Evolutionary conservation across 2,797 vertebrate species (phyloP), one percentile per base, ranked within the genome.

Genomic region (Propithecus perrieri): DNA sequence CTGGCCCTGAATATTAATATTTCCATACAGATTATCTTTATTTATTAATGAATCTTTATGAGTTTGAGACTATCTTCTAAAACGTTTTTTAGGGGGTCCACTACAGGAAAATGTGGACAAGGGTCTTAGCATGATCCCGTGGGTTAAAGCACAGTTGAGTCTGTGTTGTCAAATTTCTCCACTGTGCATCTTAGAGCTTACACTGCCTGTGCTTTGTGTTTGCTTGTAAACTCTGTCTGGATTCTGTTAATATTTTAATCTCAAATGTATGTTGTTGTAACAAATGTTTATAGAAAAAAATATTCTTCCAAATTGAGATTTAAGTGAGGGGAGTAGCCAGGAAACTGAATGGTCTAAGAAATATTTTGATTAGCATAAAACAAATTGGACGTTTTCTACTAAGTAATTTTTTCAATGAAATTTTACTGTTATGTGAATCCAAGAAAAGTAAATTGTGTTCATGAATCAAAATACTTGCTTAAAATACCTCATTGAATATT

Each of bases 361-460:
- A 80, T 61, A 84, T 81, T 98, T 98, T 78, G 50, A 97, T 97
- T 97, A 81, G 74, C 89, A 95, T 61, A 90, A 86, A 81, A 81
- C 48, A 95, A 97, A 93, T 97, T 74, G 63, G 3, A 35, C 63
- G 89, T 97, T 97, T 98, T 95, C 72, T 93, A 97, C 35, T 53
- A 95, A 94, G 67, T 26, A 91, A 57, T 76, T 94, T 89, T 96
- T 96, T 97, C 87, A 97, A 94, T 95, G 94, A 97, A 96, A 96
- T 91, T 92, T 97, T 96, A 95, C 65, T 89, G 26, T 90, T 96
- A 85, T 50, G 28, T 96, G 74, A 94, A 85, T 96, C 81, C 78
- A 97, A 86, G 91, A 85, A 95, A 95, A 96, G 71, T 95, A 92
- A 96, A 93, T 96, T 97, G 30, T 97, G 76, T 92, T 95, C 41